A percentile compares a stretch with the other conserved stretches of the same genome.
Evolutionary conservation across 1,140 invertebrate species (phyloP).

Genomic region (Anoplophora glabripennis): DNA sequence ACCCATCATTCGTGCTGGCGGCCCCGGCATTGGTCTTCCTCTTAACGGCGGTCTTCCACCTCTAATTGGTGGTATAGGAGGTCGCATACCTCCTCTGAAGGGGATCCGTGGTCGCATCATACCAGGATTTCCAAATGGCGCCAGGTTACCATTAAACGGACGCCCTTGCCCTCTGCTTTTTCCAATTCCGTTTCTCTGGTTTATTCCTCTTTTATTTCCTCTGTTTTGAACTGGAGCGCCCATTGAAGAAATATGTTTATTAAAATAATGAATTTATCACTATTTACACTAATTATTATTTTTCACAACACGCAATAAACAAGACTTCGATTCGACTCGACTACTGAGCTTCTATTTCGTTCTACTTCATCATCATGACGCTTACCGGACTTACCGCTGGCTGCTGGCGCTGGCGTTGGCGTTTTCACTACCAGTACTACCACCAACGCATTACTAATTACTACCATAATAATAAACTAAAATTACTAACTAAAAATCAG

Average conservation of each 20-base stretch:
- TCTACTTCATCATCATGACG: too few relatives aligned
- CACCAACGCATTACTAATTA: too few relatives aligned
- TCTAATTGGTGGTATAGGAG: slow-evolving; percentile 32
- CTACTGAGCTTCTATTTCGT: too few relatives aligned
- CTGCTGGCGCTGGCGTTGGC: too few relatives aligned
- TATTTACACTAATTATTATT: too few relatives aligned
- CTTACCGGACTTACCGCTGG: too few relatives aligned
- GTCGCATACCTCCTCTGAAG: slow-evolving; percentile 25
- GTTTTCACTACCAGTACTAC: too few relatives aligned
- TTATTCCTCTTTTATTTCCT: slow-evolving; percentile 23
- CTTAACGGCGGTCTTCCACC: slow-evolving; percentile 21
- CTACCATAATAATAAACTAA: too few relatives aligned
- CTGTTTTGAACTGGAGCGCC: slow-evolving; percentile 34
- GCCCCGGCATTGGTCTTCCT: slow-evolving; percentile 21
- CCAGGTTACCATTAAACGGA: slow-evolving; percentile 26
- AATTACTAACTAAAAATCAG: too few relatives aligned
- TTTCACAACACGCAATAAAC: too few relatives aligned
- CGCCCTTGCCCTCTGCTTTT: slow-evolving; percentile 17
- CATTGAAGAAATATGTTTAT: slow-evolving; percentile 1
- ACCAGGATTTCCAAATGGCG: slow-evolving; percentile 25
- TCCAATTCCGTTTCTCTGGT: slow-evolving; percentile 25
- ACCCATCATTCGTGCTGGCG: slow-evolving; percentile 33
- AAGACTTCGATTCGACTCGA: too few relatives aligned
- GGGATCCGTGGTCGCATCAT: slow-evolving; percentile 26
- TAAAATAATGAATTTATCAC: too few relatives aligned